phyloP scores from a whole-genome alignment of 2,888 invertebrate genomes.

The Eupithecia abbreviata region DNA sequence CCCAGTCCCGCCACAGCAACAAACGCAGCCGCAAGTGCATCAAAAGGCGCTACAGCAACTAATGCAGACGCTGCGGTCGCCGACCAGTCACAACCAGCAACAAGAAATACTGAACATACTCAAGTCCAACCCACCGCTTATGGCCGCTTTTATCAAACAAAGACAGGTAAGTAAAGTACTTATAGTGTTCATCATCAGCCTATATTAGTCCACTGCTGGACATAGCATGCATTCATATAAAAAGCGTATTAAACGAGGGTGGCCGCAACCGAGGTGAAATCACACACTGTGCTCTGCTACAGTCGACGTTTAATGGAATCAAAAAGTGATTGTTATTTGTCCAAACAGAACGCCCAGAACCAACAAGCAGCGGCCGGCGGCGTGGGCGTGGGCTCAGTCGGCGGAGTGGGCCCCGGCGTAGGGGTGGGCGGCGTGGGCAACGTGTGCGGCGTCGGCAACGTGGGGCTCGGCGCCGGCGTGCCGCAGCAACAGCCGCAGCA shows the following conservation, averaged over 20 bases:
- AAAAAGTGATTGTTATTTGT: neutral
- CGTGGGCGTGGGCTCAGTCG: constrained; percentile 53
- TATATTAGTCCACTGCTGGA: too few species aligned
- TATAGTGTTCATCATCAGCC: neutral
- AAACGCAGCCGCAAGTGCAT: constrained; percentile 73
- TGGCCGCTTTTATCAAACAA: constrained; percentile 97
- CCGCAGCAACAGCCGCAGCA: constrained; percentile 77
- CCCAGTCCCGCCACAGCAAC: constrained; percentile 73
- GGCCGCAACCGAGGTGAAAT: too few species aligned
- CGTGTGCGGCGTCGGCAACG: constrained; percentile 60
- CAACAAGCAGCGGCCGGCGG: constrained; percentile 71
- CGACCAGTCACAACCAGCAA: constrained; percentile 95
- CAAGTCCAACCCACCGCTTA: constrained; percentile 96
- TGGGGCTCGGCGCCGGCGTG: constrained; percentile 63
- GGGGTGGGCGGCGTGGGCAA: constrained; percentile 58
- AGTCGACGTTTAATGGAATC: neutral
- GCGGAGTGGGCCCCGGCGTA: constrained; percentile 47
- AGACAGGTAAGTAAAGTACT: constrained; percentile 83
- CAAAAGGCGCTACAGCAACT: constrained; percentile 91
- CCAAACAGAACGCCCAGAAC: constrained; percentile 76
- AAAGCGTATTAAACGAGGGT: too few species aligned
- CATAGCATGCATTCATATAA: too few species aligned
- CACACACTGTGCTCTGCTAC: neutral
- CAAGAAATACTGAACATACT: constrained; percentile 94
- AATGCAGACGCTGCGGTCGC: constrained; percentile 94